Percentiles rank a stretch among this genome's conserved stretches.
Evolutionary conservation across 2,113 vertebrate genomes (phyloP).

Genomic region (Rhynchopsitta pachyrhyncha): DNA sequence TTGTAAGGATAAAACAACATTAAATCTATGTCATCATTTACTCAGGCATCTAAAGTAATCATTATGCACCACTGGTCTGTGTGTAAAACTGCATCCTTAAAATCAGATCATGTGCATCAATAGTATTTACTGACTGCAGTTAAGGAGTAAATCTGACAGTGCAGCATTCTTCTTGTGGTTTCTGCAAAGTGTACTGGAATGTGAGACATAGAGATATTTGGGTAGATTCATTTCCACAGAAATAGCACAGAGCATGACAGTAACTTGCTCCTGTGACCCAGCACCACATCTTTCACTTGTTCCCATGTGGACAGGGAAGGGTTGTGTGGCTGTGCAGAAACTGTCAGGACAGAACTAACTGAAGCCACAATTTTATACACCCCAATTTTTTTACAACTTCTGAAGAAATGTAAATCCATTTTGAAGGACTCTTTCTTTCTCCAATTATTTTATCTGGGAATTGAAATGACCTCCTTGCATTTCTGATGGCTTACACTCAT

Average conservation of each 20-base stretch:
- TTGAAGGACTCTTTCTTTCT: background rate
- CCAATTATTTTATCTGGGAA: background rate
- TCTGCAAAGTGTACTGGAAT: background rate
- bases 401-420: background rate
- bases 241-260: accelerated
- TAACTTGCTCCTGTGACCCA: background rate
- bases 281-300: background rate
- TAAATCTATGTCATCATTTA: background rate
- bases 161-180: background rate
- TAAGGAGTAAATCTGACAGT: background rate
- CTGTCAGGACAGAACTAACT: background rate
- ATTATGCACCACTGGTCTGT: background rate
- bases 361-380: background rate
- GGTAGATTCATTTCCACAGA: background rate
- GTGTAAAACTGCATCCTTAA: background rate
- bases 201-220: background rate
- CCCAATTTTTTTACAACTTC: background rate
- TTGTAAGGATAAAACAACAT: background rate
- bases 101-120: background rate
- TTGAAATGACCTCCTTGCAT: background rate
- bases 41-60: background rate
- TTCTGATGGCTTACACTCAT: background rate
- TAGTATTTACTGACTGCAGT: background rate
- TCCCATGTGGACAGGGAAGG: background rate
- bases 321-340: background rate